Conservation (phyloP, 2,113 vertebrate species). For the Hylia prasina region DNA sequence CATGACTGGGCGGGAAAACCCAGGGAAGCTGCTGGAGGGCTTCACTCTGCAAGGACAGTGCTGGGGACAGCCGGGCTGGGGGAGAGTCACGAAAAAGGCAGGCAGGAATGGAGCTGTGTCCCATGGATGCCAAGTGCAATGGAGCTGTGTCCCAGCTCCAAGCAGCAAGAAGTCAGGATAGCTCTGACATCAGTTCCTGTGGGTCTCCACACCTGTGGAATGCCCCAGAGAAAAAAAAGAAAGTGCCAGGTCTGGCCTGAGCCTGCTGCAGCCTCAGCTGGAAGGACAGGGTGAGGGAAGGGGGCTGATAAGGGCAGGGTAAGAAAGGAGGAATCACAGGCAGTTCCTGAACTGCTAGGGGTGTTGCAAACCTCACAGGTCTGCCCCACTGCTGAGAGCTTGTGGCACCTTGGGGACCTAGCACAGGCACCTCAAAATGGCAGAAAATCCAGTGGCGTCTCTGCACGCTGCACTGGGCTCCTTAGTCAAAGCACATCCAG, state of each 20-base stretch:
- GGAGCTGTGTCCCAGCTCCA: not conserved
- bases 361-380: not conserved
- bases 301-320: not conserved
- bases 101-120: not conserved
- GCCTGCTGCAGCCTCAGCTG: not conserved
- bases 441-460: not conserved
- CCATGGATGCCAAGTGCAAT: no score
- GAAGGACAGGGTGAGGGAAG: not conserved
- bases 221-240: not conserved
- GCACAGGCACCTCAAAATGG: not conserved
- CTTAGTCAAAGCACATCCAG: not conserved
- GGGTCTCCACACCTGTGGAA: not conserved
- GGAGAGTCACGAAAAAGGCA: not conserved
- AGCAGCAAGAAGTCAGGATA: not conserved
- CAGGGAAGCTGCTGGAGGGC: constrained; percentile 44
- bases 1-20: not conserved
- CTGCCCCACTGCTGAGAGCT: not conserved
- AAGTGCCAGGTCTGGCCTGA: accelerated
- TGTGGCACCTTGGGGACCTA: not conserved
- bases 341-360: not conserved
- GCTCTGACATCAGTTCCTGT: not conserved
- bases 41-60: not conserved
- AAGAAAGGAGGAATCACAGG: not conserved
- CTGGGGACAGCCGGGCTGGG: not conserved
- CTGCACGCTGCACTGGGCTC: not conserved